Evolutionary conservation across 2,113 vertebrate genomes (phyloP), one percentile per base, ranked within the genome.

Genomic region (Hippocampus guttulatus): DNA sequence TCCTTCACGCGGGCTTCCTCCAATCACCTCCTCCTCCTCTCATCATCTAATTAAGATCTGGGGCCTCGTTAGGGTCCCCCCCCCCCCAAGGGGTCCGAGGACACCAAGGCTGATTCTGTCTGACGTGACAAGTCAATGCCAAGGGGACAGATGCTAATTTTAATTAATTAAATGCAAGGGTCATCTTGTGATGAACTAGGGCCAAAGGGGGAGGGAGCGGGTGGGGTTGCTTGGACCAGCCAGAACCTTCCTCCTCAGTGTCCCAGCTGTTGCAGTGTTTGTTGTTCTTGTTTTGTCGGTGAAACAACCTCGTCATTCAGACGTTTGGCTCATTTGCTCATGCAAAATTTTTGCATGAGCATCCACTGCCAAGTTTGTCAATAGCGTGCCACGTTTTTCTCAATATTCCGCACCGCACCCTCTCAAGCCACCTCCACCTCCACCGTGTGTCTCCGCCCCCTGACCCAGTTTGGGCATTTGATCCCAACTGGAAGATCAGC

Each of bases 101-200:
- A 88, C 82, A 90, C 87, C 85, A 91, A 87, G 88, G 89, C 87
- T 93, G 92, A 93, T 93, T 92, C 85, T 71, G 90, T 91, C 88
- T 85, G 92, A 93, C 89, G 88, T 92, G 92, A 92, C 89, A 92
- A 92, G 89, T 93, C 91, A 91, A 86, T 92, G 92, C 89, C 89
- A 84, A 78, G 84, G 92, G 91, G 91, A 91, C 80, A 77, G 87
- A 91, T 91, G 90, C 89, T 93, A 92, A 92, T 92, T 92, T 92
- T 91, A 92, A 92, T 93, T 93, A 92, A 92, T 88, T 89, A 88
- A 91, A 92, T 74, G 84, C 86, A 88, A 89, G 88, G 88, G 88
- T 90, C 91, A 91, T 86, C 79, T 85, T 75, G 68, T 84, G 87
- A 92, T 85, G 89, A 90, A 89, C 81, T 63, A 71, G 78, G 75